Conservation (phyloP, 2,113 vertebrate genomes). For the Xiphophorus hellerii region DNA sequence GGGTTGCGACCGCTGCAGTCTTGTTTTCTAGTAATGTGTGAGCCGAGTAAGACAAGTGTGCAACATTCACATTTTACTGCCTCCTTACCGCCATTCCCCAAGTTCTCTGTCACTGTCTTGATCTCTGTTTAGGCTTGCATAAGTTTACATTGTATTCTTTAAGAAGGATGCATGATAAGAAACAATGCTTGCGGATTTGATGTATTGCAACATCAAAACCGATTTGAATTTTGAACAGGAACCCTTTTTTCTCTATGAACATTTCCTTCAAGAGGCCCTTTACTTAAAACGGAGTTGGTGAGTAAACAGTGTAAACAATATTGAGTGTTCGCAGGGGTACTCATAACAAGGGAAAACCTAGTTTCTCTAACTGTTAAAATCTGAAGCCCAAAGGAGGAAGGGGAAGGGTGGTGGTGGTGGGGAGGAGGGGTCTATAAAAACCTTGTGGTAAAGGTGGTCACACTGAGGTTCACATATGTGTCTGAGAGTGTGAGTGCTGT, state of each 20-base stretch:
- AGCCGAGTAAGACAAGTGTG: conserved; percentile 22
- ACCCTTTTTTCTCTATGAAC: background rate
- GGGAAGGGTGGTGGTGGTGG: background rate
- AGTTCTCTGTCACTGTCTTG: conserved; percentile 5
- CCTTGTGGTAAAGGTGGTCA: conserved; percentile 64
- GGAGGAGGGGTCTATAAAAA: conserved; percentile 31
- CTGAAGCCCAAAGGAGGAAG: background rate
- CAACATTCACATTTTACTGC: conserved; percentile 11
- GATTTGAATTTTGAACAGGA: conserved; percentile 6
- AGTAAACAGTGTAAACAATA: background rate
- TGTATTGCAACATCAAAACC: background rate
- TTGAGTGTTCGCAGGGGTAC: background rate
- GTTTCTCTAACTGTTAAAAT: conserved; percentile 4
- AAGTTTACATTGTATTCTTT: background rate
- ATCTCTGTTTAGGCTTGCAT: conserved; percentile 1
- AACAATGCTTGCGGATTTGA: background rate
- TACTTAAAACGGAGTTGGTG: background rate
- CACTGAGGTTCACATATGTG: conserved; percentile 53
- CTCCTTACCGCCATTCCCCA: conserved; percentile 1
- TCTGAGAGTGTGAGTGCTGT: conserved; percentile 18
- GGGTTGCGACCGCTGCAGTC: conserved; percentile 51
- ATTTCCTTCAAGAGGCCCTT: background rate
- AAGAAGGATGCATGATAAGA: background rate
- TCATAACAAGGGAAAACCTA: conserved; percentile 24
- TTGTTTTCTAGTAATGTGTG: conserved; percentile 69